These are phyloP conservation scores for Adelognathus sp. DNA, from an alignment of 2,888 invertebrate genomes.

Conservation along the genomic window DNA sequence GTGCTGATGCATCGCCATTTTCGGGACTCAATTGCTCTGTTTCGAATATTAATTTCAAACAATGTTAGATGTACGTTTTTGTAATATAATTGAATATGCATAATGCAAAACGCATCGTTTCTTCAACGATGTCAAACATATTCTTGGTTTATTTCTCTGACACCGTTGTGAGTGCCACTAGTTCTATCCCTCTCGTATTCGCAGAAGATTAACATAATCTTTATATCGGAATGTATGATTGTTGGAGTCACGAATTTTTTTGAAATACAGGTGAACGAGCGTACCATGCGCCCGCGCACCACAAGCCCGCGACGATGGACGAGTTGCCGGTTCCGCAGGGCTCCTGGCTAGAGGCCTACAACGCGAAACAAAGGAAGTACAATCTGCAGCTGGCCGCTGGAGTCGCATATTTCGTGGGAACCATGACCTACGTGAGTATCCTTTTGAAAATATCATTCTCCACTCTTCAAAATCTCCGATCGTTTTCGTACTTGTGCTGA, in stretches of 20 bases:
- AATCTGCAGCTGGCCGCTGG: conserved; percentile 86
- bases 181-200: too few species aligned
- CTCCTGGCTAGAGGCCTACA: conserved; percentile 88
- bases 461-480: background rate
- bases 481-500: too few species aligned
- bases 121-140: too few species aligned
- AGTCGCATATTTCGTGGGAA: conserved; percentile 75
- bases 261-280: conserved; percentile 62
- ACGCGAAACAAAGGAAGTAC: conserved; percentile 86
- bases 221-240: background rate
- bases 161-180: too few species aligned
- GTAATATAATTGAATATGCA: too few species aligned
- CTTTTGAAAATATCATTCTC: background rate
- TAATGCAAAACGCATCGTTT: too few species aligned
- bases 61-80: too few species aligned
- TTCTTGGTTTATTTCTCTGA: too few species aligned
- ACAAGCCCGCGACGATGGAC: conserved; percentile 85
- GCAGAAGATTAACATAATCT: background rate
- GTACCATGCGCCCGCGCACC: conserved; percentile 53
- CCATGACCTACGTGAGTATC: conserved; percentile 82
- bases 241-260: background rate
- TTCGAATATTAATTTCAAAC: too few species aligned
- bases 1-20: too few species aligned
- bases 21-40: too few species aligned
- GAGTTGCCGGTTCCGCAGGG: conserved; percentile 90